Base-by-base conservation (phyloP, 1,140 invertebrate species). In the Matsumurasca onukii region DNA sequence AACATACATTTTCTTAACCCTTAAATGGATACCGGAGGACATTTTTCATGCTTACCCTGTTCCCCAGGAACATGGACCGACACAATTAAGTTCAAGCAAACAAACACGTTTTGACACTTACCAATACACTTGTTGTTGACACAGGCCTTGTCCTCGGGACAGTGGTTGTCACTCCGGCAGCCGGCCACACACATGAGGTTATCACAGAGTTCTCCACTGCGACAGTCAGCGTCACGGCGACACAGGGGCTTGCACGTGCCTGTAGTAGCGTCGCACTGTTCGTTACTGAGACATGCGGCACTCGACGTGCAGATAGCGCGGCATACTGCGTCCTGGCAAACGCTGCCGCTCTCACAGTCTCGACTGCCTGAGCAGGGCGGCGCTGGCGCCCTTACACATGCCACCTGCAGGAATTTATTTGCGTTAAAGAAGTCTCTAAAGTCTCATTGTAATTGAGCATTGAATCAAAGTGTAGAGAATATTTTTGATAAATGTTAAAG, bases 131-230 rank as follows among this genome's bases (percentile, higher is more conserved):
- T 87, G 65, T 89, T 91, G 66, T 88, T 86, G 52, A 90, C 77
- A 73, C 94, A 96, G 25, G 88, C 80, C 71, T 86, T 82, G 72
- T 86, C 81, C 27, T 80, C 80, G 1, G 88, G 83, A 74, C 93
- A 97, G 39, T 91, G 88, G 1, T 84, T 84, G 75, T 95, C 86
- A n/a, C 88, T 86, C 75, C 92, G 87, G 76, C 94, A 97, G 27
- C 94, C 94, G 55, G 83, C 80, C 13, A 86, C 77, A 76, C 93
- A 95, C 45, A 88, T 81, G n/a, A 92, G 78, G 9, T 88, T 88
- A 71, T 92, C 86, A 75, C 94, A 96, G 27, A 95, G 86, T 81
- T 95, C 92, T 25, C 90, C 91, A 73, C 86, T 89, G 20, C 88
- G 84, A 75, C 93, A 96, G 75, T 95, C 90, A 69, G 89, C 87